These are phyloP conservation scores for Coleophora deauratella DNA, from an alignment of 2,888 invertebrate genomes.

Conservation along the genomic window DNA sequence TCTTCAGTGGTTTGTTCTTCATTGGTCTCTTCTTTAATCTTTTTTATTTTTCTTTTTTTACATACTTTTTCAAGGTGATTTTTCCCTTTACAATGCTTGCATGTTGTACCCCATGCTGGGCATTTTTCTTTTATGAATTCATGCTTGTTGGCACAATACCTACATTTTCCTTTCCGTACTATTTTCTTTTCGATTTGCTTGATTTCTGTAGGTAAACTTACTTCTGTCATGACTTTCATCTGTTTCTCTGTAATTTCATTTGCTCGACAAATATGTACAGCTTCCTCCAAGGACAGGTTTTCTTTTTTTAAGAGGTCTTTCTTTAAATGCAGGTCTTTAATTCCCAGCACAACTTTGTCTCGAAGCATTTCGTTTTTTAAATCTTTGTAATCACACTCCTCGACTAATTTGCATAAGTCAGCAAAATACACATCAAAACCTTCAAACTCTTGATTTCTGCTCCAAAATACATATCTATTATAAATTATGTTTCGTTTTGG, in stretches of 20 bases:
- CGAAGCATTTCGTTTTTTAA: background rate
- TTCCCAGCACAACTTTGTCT: background rate
- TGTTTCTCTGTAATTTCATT: background rate
- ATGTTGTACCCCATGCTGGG: no score
- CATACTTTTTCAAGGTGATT: no score
- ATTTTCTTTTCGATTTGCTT: no score
- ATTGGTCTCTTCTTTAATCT: no score
- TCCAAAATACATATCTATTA: background rate
- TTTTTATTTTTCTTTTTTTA: no score
- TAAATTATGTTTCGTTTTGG: background rate
- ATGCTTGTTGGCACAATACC: no score
- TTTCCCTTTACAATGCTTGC: no score
- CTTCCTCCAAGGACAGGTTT: conserved; percentile 1
- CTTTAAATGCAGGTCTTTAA: background rate
- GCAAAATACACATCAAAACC: no score
- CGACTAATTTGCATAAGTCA: background rate
- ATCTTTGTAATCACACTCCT: conserved; percentile 1
- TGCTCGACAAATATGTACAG: background rate
- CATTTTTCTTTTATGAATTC: no score
- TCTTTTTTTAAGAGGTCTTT: conserved; percentile 4
- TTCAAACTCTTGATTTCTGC: background rate
- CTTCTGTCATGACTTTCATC: background rate
- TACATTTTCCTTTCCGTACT: no score
- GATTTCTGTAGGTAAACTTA: no score
- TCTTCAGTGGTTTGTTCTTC: no score